Conservation (phyloP, 2,888 invertebrate species). For the Frankliniella intonsa region DNA sequence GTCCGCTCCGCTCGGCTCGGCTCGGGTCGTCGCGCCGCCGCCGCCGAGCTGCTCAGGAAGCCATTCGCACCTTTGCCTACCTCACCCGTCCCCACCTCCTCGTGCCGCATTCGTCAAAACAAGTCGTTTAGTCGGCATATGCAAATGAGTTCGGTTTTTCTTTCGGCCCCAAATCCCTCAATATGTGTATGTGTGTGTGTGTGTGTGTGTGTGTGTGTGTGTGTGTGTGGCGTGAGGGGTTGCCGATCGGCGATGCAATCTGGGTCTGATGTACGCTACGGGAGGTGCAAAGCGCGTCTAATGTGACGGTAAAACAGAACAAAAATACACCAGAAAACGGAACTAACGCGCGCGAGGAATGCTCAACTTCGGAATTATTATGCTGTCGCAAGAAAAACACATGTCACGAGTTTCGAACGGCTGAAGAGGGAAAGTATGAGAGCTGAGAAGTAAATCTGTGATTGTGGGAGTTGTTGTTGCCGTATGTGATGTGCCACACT, state of each 20-base stretch:
- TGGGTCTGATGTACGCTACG: too few species aligned
- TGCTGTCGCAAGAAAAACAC: too few species aligned
- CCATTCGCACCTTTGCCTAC: constrained; percentile 6
- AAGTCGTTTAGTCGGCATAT: constrained; percentile 20
- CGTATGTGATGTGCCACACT: neutral
- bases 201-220: too few species aligned
- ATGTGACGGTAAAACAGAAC: too few species aligned
- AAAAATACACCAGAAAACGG: too few species aligned
- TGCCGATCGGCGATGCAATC: too few species aligned
- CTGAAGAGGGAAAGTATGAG: neutral
- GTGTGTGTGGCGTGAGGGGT: too few species aligned
- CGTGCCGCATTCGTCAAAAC: constrained; percentile 16
- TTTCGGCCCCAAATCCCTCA: neutral
- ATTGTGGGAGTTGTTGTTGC: too few species aligned
- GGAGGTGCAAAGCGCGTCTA: too few species aligned
- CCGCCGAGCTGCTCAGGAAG: neutral
- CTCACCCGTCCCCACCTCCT: neutral
- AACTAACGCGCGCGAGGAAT: too few species aligned
- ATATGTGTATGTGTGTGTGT: too few species aligned
- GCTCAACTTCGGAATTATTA: too few species aligned
- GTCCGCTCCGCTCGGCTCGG: neutral
- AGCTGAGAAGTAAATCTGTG: neutral
- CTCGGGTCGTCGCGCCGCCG: neutral
- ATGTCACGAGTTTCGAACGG: neutral
- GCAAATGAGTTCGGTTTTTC: neutral